Evolutionary conservation across 2,113 vertebrate species (phyloP).

Genomic region (Pluvianellus socialis): DNA sequence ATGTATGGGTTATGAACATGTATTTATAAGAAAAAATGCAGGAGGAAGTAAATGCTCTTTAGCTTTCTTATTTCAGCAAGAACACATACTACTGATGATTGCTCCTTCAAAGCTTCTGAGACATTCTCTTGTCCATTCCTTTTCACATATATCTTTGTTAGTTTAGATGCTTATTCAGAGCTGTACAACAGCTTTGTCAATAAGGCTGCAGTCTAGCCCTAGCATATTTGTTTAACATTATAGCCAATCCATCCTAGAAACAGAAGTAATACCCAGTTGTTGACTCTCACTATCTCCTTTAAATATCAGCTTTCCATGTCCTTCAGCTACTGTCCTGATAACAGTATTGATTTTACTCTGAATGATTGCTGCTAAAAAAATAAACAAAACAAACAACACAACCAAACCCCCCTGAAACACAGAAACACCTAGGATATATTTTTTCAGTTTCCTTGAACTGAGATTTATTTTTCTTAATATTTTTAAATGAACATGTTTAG

Average conservation of each 20-base stretch:
- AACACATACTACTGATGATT: neutral
- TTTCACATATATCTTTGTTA: neutral
- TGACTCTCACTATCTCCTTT: neutral
- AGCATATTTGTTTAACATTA: neutral
- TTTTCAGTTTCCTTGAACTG: neutral
- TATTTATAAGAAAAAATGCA: neutral
- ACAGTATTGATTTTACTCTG: neutral
- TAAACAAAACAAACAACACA: rapidly evolving
- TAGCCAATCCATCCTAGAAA: neutral
- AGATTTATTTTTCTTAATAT: neutral
- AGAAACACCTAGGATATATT: neutral
- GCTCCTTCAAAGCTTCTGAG: neutral
- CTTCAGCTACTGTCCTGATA: neutral
- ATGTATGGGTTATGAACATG: neutral
- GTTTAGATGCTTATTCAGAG: neutral
- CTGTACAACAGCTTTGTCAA: neutral
- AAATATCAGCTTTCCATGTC: neutral
- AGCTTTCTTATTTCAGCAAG: neutral
- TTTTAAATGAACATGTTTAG: neutral
- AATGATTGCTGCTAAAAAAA: neutral
- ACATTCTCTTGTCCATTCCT: neutral
- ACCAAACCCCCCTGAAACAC: neutral
- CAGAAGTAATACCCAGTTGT: neutral
- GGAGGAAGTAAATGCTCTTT: neutral
- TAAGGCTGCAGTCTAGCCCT: neutral